These are phyloP conservation scores for Lamellibrachia columna DNA, from an alignment of 2,888 invertebrate species.

Conservation along the genomic window DNA sequence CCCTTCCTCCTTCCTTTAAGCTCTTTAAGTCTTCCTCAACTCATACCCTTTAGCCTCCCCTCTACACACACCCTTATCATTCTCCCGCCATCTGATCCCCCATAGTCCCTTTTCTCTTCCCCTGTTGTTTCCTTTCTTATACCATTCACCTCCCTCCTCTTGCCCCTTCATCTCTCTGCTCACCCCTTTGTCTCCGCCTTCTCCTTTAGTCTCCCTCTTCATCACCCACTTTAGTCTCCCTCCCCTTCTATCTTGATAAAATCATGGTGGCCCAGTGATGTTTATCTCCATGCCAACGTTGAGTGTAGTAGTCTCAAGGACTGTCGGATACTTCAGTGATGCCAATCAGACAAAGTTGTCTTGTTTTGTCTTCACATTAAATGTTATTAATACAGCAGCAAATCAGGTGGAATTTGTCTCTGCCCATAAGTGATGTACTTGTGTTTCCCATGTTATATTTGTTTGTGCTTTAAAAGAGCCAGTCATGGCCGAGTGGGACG, in stretches of 20 bases:
- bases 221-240: not conserved
- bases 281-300: too few species aligned
- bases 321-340: not conserved
- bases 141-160: not conserved
- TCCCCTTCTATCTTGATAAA: not conserved
- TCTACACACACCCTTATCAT: not conserved
- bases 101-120: not conserved
- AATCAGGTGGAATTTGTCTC: not conserved
- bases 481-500: not conserved
- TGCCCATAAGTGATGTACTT: not conserved
- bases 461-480: not conserved
- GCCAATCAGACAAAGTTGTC: not conserved
- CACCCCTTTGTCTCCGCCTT: not conserved
- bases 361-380: not conserved
- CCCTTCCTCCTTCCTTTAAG: not conserved
- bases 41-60: slow-evolving; percentile 3
- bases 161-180: not conserved
- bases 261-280: too few species aligned
- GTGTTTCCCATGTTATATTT: not conserved
- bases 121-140: not conserved
- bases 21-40: not conserved
- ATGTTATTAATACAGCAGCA: not conserved
- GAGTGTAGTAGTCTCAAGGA: too few species aligned
- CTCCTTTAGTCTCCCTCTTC: not conserved
- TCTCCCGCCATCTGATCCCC: not conserved